These are phyloP conservation scores for Megamerina dolium DNA, from an alignment of 2,888 invertebrate genomes.

Conservation along the genomic window DNA sequence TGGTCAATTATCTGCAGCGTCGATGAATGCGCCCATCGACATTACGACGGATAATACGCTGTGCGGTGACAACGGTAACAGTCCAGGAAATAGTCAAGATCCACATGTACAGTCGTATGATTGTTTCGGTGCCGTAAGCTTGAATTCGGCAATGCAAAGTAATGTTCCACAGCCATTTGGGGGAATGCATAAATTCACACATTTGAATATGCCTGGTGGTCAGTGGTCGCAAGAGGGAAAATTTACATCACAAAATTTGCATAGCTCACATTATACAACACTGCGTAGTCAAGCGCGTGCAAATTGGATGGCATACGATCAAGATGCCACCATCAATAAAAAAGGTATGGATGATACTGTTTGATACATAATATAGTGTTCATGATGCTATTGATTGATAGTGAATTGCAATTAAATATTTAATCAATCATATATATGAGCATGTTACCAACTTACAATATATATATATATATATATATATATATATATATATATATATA, in stretches of 20 bases:
- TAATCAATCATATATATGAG: no score
- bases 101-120: conserved; percentile 64
- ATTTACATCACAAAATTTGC: conserved; percentile 63
- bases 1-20: conserved; percentile 24
- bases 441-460: neutral
- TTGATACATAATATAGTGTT: neutral
- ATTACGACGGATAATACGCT: conserved; percentile 35
- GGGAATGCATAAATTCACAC: conserved; percentile 54
- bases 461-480: neutral
- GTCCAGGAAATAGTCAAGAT: conserved; percentile 47
- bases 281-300: conserved; percentile 48
- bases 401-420: neutral
- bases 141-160: conserved; percentile 67
- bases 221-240: conserved; percentile 65
- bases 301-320: conserved; percentile 38
- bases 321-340: conserved; percentile 25
- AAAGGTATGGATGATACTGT: conserved; percentile 23
- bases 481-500: neutral
- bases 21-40: conserved; percentile 26
- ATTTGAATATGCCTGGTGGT: conserved; percentile 71
- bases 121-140: conserved; percentile 59
- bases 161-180: conserved; percentile 67
- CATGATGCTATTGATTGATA: neutral
- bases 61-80: conserved; percentile 7
- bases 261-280: conserved; percentile 59